A percentile compares a stretch with the other conserved stretches of the same genome.
Conservation (phyloP, 1,140 invertebrate species). For the Euglossa dilemma region DNA sequence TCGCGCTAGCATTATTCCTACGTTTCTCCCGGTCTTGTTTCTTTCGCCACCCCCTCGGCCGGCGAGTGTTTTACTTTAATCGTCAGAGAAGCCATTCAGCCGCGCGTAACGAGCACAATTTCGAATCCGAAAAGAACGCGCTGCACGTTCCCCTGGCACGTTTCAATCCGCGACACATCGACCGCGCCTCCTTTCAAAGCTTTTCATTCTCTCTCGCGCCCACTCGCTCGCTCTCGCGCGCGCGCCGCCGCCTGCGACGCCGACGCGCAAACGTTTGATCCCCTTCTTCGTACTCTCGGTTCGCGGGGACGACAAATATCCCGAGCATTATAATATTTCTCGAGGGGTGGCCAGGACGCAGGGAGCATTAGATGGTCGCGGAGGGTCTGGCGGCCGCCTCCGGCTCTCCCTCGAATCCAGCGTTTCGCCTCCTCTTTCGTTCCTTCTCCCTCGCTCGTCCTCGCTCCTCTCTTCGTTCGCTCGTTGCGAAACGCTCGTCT, state of each 20-base stretch:
- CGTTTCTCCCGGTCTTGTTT: not conserved
- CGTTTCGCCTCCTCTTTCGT: not conserved
- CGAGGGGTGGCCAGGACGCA: conserved; percentile 35
- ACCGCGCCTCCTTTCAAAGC: conserved; percentile 3
- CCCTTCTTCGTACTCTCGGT: not conserved
- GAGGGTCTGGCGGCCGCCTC: conserved; percentile 35
- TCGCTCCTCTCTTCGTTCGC: not conserved
- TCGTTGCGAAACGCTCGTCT: conserved; percentile 43
- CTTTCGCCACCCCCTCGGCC: not conserved
- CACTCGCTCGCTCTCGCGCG: too few relatives aligned
- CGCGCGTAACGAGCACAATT: not conserved
- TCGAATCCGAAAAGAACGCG: not conserved
- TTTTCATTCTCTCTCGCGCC: too few relatives aligned
- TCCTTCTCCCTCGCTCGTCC: not conserved
- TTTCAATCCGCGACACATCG: conserved; percentile 45
- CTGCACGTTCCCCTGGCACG: not conserved
- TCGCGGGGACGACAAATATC: conserved; percentile 54
- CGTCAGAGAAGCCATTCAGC: not conserved
- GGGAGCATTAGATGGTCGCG: conserved; percentile 55
- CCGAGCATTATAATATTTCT: conserved; percentile 64
- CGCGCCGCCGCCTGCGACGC: too few relatives aligned
- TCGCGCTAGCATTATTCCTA: not conserved
- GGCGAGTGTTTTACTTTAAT: not conserved
- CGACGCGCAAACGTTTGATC: conserved; percentile 29
- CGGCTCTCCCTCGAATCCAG: conserved; percentile 50